A percentile compares a stretch with the other conserved stretches of the same genome.
These are phyloP conservation scores for Zosterops borbonicus DNA, from an alignment of 2,113 vertebrate genomes.

Conservation along the genomic window DNA sequence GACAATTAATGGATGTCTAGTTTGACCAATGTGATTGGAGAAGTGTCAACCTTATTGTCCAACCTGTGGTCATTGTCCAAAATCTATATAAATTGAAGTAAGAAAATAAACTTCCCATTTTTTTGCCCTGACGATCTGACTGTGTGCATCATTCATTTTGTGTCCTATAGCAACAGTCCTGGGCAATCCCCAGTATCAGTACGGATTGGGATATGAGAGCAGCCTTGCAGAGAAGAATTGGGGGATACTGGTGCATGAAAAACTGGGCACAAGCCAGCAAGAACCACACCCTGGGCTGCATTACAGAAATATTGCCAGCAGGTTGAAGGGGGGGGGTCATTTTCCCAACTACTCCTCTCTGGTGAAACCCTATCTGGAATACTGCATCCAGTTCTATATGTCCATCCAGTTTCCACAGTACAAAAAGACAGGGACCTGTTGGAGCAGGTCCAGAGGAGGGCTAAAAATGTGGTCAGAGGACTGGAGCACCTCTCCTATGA, in stretches of 20 bases:
- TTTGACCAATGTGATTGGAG: no score
- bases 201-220: neutral
- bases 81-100: no score
- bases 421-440: neutral
- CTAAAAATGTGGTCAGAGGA: neutral
- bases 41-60: no score
- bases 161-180: no score
- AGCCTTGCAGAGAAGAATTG: neutral
- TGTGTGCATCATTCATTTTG: no score
- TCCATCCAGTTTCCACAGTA: neutral
- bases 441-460: neutral
- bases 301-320: neutral
- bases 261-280: neutral
- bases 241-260: rapidly evolving
- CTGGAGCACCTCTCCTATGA: neutral
- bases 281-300: neutral
- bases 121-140: no score
- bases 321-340: neutral
- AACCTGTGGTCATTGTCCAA: no score
- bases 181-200: neutral
- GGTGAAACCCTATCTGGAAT: neutral
- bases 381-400: neutral
- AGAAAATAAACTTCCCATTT: no score
- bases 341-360: neutral
- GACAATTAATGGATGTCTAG: no score